Evolutionary conservation across 2,888 invertebrate species (phyloP).

Genomic region (Hemithea aestivaria): DNA sequence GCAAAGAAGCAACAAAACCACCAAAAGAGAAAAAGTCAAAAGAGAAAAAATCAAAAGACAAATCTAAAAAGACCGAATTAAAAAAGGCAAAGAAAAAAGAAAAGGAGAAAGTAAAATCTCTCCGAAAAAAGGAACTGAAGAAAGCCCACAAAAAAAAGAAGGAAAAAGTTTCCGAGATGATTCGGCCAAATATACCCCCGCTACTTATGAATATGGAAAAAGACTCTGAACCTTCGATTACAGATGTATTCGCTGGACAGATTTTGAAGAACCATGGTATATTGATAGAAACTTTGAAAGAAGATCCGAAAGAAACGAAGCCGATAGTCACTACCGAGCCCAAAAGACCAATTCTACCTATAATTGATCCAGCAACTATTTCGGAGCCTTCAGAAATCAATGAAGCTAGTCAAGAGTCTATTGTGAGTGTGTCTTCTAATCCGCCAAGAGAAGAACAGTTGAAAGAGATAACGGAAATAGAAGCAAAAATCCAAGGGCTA

Average conservation of each 20-base stretch:
- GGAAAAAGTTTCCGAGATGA: constrained; percentile 61
- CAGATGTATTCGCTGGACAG: constrained; percentile 82
- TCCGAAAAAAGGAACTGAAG: constrained; percentile 61
- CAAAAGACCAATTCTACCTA: constrained; percentile 61
- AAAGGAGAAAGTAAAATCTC: constrained; percentile 50
- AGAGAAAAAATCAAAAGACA: constrained; percentile 66
- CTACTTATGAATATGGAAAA: constrained; percentile 71
- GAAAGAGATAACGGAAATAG: constrained; percentile 73
- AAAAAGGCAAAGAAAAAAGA: constrained; percentile 68
- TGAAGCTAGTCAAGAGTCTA: constrained; percentile 20
- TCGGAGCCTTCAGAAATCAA: constrained; percentile 32
- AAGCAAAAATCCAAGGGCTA: constrained; percentile 79
- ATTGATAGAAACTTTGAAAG: constrained; percentile 45
- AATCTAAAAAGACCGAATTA: constrained; percentile 54
- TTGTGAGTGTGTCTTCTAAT: constrained; percentile 12
- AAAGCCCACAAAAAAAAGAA: constrained; percentile 70
- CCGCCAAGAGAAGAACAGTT: constrained; percentile 51
- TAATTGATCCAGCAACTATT: constrained; percentile 68
- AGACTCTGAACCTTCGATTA: constrained; percentile 76
- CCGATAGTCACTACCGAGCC: constrained; percentile 36
- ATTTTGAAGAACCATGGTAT: constrained; percentile 75
- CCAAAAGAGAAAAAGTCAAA: constrained; percentile 56
- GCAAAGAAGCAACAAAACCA: constrained; percentile 55
- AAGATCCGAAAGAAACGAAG: constrained; percentile 47
- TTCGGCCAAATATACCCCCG: constrained; percentile 69